Percentiles rank a stretch among this genome's conserved stretches.
phyloP scores from a whole-genome alignment of 2,797 vertebrate species.

The Scomberomorus guttatus region DNA sequence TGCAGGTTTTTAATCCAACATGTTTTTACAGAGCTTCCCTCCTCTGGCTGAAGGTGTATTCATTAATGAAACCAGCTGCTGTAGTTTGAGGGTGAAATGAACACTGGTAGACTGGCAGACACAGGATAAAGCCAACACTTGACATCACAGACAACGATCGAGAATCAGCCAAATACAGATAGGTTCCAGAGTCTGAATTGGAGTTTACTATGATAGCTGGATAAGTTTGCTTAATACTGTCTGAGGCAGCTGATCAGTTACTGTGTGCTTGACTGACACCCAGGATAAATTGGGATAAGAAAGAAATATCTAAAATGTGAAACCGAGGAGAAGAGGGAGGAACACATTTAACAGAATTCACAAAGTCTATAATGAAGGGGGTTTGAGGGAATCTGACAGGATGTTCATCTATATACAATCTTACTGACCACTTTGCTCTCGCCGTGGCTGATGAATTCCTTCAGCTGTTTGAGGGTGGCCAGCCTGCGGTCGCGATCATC shows the following conservation, averaged over 20 bases:
- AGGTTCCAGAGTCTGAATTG: neutral
- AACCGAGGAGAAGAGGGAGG: neutral
- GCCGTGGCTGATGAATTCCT: constrained; percentile 97
- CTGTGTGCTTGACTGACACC: no score
- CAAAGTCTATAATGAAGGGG: no score
- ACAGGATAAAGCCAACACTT: no score
- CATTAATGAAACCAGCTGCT: no score
- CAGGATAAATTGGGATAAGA: neutral
- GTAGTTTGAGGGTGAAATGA: no score
- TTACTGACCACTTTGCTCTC: constrained; percentile 97
- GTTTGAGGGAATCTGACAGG: neutral
- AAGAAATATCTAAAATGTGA: neutral
- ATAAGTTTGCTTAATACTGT: neutral
- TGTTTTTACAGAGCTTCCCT: no score
- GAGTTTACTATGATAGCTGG: neutral
- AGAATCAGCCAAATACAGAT: neutral
- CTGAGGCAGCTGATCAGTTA: no score
- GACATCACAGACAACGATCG: no score
- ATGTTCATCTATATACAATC: neutral
- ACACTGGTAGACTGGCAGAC: no score
- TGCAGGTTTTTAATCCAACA: no score
- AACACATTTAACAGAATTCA: neutral
- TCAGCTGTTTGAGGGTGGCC: constrained; percentile 98
- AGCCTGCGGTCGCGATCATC: constrained; percentile 99
- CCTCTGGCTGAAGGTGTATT: no score